A percentile compares a stretch with the other conserved stretches of the same genome.
Evolutionary conservation across 2,113 vertebrate species (phyloP).

Genomic region (Thunnus maccoyii): DNA sequence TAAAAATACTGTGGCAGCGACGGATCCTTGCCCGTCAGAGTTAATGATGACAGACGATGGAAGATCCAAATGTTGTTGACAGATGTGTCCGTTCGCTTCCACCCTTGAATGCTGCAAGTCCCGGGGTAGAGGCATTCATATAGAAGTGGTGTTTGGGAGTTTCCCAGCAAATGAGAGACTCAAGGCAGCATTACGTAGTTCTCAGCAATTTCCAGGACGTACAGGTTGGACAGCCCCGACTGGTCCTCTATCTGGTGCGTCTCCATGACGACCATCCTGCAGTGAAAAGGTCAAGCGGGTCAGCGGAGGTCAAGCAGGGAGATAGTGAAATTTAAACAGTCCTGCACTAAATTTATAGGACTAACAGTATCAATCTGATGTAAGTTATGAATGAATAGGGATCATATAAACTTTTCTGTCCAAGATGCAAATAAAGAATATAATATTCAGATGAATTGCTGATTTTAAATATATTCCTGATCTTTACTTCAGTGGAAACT

Average conservation of each 20-base stretch:
- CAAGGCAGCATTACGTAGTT: constrained; percentile 75
- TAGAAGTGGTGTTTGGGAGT: not conserved
- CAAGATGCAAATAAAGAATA: too few species aligned
- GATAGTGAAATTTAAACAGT: not conserved
- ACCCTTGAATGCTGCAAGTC: not conserved
- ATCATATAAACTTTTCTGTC: too few species aligned
- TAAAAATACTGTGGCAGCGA: constrained; percentile 13
- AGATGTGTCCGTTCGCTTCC: not conserved
- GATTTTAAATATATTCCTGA: too few species aligned
- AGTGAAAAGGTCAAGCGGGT: not conserved
- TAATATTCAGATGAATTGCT: too few species aligned
- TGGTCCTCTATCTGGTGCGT: constrained; percentile 84
- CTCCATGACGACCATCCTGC: constrained; percentile 90
- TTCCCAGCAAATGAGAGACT: constrained; percentile 26
- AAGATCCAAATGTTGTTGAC: not conserved
- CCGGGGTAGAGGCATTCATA: constrained; percentile 8
- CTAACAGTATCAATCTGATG: too few species aligned
- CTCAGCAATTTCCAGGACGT: constrained; percentile 87
- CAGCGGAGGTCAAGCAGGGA: not conserved
- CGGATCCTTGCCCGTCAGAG: not conserved
- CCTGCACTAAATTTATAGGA: not conserved
- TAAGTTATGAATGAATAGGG: too few species aligned
- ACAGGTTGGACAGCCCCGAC: constrained; percentile 88
- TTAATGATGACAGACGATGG: not conserved
- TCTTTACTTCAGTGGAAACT: too few species aligned